Evolutionary conservation across 2,113 vertebrate species (phyloP).

Genomic region (Rhineura floridana): DNA sequence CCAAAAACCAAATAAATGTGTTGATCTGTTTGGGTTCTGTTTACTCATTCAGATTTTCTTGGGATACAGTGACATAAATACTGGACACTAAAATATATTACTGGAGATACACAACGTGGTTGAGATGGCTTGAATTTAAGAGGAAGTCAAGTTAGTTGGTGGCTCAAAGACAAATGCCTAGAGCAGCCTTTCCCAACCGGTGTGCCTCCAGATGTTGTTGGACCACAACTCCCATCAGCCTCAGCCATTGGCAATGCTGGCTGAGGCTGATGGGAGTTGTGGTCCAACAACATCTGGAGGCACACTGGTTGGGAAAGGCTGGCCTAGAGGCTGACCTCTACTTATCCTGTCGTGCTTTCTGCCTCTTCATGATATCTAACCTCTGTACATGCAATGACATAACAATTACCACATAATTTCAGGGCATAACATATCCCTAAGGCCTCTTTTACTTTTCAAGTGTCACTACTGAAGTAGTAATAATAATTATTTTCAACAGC

Average conservation of each 20-base stretch:
- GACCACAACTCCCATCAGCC: too few relatives aligned
- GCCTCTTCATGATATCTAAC: not conserved
- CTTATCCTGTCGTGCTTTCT: not conserved
- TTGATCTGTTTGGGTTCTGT: too few relatives aligned
- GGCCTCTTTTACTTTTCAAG: slow-evolving; percentile 8
- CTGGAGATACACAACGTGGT: not conserved
- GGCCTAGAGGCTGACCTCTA: slow-evolving; percentile 2
- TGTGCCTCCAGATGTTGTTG: too few relatives aligned
- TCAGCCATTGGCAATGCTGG: too few relatives aligned
- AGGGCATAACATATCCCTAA: not conserved
- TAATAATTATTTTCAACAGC: not conserved
- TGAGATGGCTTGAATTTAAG: slow-evolving; percentile 12
- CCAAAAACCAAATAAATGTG: not conserved
- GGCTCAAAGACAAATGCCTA: slow-evolving; percentile 4
- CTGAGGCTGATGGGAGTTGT: too few relatives aligned
- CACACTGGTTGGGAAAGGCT: too few relatives aligned
- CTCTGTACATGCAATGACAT: not conserved
- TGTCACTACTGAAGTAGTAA: not conserved
- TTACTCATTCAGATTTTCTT: not conserved
- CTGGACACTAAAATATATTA: not conserved
- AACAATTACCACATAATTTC: slow-evolving; percentile 6
- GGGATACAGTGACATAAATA: not conserved
- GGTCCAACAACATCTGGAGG: too few relatives aligned
- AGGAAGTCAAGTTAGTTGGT: slow-evolving; percentile 10
- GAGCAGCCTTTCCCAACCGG: too few relatives aligned